A percentile compares a stretch with the other conserved stretches of the same genome.
Evolutionary conservation across 1,140 invertebrate genomes (phyloP).

Genomic region (Tigriopus japonicus): DNA sequence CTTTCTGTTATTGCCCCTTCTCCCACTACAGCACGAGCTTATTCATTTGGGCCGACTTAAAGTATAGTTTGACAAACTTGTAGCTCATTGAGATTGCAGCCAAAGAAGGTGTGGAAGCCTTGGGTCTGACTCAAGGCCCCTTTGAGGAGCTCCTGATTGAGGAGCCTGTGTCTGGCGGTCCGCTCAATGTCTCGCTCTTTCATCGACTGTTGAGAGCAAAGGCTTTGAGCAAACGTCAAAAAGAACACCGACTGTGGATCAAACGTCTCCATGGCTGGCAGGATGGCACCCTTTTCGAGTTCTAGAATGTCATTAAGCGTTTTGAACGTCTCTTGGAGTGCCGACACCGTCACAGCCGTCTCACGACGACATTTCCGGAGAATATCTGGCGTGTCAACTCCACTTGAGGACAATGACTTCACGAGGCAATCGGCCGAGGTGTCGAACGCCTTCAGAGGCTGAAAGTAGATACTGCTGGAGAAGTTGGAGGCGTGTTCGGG

Average conservation of each 20-base stretch:
- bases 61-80: conserved; percentile 3
- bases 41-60: no score
- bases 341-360: not conserved
- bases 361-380: conserved; percentile 5
- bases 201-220: not conserved
- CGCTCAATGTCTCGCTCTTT: conserved; percentile 5
- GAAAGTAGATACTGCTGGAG: not conserved
- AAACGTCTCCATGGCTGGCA: conserved; percentile 6
- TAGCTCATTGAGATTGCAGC: not conserved
- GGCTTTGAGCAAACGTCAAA: conserved; percentile 2
- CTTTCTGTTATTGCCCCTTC: no score
- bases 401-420: not conserved
- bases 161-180: not conserved
- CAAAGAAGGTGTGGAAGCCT: conserved; percentile 7
- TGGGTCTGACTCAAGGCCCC: not conserved
- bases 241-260: conserved; percentile 13
- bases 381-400: conserved; percentile 8
- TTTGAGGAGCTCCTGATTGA: not conserved
- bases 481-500: not conserved
- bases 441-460: not conserved
- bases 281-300: conserved; percentile 1
- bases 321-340: not conserved
- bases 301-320: conserved; percentile 3
- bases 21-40: no score
- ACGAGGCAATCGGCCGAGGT: not conserved